Evolutionary conservation across 2,888 invertebrate species (phyloP).

Genomic region (Agapetus fuscipes): DNA sequence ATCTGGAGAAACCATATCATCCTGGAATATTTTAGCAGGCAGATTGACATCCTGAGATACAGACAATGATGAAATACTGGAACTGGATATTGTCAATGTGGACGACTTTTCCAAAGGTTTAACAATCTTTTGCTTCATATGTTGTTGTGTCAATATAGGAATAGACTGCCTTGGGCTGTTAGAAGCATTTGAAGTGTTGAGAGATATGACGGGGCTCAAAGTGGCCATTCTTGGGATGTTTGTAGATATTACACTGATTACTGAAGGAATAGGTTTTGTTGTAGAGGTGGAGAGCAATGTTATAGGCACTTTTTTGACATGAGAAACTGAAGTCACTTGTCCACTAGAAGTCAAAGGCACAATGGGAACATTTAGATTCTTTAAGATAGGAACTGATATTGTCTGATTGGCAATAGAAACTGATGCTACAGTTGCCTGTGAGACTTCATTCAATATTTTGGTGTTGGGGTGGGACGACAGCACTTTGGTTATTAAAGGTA

Average conservation of each 20-base stretch:
- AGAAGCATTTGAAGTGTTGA: conserved; percentile 33
- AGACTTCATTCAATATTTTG: conserved; percentile 45
- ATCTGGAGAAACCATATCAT: conserved; percentile 54
- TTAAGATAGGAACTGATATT: conserved; percentile 41
- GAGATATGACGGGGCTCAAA: conserved; percentile 35
- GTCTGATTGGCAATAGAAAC: conserved; percentile 45
- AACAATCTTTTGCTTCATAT: conserved; percentile 43
- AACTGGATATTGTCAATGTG: conserved; percentile 41
- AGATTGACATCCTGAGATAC: conserved; percentile 49
- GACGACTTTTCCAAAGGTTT: conserved; percentile 44
- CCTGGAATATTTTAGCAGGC: conserved; percentile 59
- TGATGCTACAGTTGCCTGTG: conserved; percentile 48
- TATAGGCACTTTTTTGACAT: conserved; percentile 34
- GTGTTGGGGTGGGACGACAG: conserved; percentile 37
- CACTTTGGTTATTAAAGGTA: conserved; percentile 35
- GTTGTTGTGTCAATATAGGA: conserved; percentile 39
- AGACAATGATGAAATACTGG: conserved; percentile 46
- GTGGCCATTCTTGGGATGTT: conserved; percentile 33
- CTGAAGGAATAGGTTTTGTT: conserved; percentile 38
- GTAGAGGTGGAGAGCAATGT: conserved; percentile 35
- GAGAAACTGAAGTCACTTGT: conserved; percentile 26
- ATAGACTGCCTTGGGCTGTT: conserved; percentile 35
- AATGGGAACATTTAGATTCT: conserved; percentile 36
- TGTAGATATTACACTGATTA: conserved; percentile 42
- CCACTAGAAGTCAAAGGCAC: conserved; percentile 28